A percentile compares a stretch with the other conserved stretches of the same genome.
phyloP scores from a whole-genome alignment of 2,888 invertebrate species.

The Plusia festucae region DNA sequence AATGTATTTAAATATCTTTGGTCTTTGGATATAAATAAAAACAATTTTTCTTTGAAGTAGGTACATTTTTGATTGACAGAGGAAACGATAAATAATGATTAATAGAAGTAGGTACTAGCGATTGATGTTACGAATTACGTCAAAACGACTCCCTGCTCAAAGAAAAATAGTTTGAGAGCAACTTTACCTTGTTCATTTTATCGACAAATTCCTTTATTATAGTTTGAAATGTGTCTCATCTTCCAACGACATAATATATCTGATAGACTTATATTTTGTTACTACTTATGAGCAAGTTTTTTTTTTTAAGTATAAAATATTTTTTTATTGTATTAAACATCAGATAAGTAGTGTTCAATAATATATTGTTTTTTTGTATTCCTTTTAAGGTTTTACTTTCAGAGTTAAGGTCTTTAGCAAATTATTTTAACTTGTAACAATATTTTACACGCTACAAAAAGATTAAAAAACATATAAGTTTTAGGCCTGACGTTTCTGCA shows the following conservation, averaged over 20 bases:
- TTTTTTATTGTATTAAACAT: too few relatives aligned
- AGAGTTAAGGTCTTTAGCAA: too few relatives aligned
- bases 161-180: background rate
- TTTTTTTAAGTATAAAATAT: too few relatives aligned
- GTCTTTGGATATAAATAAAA: background rate
- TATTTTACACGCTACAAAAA: too few relatives aligned
- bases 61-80: background rate
- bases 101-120: background rate
- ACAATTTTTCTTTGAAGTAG: background rate
- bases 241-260: background rate
- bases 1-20: background rate
- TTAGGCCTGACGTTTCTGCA: too few relatives aligned
- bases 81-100: background rate
- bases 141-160: conserved; percentile 1
- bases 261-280: background rate
- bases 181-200: background rate
- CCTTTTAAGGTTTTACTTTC: too few relatives aligned
- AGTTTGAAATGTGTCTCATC: conserved; percentile 1
- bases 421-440: too few relatives aligned
- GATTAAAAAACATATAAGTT: too few relatives aligned
- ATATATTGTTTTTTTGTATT: too few relatives aligned
- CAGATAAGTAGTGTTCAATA: too few relatives aligned
- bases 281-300: background rate
- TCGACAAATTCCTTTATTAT: background rate
- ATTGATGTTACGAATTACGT: conserved; percentile 2